Evolutionary conservation across 2,113 vertebrate species (phyloP).

Genomic region (Naja naja): DNA sequence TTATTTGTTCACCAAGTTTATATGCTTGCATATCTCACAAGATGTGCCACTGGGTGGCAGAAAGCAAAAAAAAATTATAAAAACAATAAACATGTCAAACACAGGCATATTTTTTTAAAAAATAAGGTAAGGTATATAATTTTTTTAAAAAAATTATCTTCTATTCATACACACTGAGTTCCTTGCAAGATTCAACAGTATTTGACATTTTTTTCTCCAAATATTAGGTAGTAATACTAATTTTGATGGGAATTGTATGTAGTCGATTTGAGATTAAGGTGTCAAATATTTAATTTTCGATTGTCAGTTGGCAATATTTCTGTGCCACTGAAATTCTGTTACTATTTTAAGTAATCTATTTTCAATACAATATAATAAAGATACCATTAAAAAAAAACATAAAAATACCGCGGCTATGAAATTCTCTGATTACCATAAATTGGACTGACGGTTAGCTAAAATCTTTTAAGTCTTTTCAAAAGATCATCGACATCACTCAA

Average conservation of each 20-base stretch:
- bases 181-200: background rate
- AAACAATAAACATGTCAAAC: background rate
- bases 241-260: background rate
- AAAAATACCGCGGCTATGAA: background rate
- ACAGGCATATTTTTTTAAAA: background rate
- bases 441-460: background rate
- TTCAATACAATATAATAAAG: background rate
- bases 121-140: background rate
- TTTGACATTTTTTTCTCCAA: background rate
- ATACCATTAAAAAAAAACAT: background rate
- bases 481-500: background rate
- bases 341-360: background rate
- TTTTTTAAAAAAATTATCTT: background rate
- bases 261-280: background rate
- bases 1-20: background rate
- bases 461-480: background rate
- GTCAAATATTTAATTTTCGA: background rate
- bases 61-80: background rate
- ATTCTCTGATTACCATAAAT: background rate
- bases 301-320: background rate
- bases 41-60: background rate
- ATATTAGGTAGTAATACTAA: background rate
- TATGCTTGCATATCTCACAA: background rate
- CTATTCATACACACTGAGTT: background rate
- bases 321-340: background rate